Evolutionary conservation across 64 coral and sea anemone species (phyloP).

Genomic region (Platygyra sinensis): DNA sequence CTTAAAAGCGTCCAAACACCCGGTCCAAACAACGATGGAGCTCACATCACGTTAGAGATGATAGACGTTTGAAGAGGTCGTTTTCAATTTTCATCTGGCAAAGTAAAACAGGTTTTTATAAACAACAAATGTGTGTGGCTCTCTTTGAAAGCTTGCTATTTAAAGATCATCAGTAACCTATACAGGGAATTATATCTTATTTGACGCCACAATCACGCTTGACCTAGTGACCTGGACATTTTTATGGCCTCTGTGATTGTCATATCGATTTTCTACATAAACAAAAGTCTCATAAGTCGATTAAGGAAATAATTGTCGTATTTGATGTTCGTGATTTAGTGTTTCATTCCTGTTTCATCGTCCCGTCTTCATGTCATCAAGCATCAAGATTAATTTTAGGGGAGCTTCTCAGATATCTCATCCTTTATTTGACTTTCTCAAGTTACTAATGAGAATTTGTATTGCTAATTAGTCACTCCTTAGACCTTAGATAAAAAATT

Average conservation of each 20-base stretch:
- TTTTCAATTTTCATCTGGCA: constrained; percentile 10
- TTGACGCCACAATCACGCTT: constrained; percentile 6
- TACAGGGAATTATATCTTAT: neutral
- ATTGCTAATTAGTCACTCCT: too few species aligned
- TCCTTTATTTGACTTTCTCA: too few species aligned
- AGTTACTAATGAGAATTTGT: too few species aligned
- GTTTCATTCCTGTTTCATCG: neutral
- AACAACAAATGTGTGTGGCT: constrained; percentile 13
- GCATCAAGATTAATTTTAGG: too few species aligned
- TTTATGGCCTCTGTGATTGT: neutral
- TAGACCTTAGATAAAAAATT: too few species aligned
- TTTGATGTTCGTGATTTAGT: neutral
- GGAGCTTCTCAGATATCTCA: too few species aligned
- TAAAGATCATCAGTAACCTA: neutral
- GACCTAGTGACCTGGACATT: constrained; percentile 16
- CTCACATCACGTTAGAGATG: neutral
- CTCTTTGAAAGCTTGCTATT: neutral
- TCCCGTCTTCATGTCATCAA: neutral
- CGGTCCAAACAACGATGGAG: neutral
- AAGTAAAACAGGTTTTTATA: neutral
- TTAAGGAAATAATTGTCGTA: constrained; percentile 15
- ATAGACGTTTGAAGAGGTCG: neutral
- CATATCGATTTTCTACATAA: constrained; percentile 19
- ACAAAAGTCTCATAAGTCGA: neutral
- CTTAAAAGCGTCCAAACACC: neutral